Base-by-base conservation (phyloP, 2,113 vertebrate genomes). In the Plecturocebus donacophilus region DNA sequence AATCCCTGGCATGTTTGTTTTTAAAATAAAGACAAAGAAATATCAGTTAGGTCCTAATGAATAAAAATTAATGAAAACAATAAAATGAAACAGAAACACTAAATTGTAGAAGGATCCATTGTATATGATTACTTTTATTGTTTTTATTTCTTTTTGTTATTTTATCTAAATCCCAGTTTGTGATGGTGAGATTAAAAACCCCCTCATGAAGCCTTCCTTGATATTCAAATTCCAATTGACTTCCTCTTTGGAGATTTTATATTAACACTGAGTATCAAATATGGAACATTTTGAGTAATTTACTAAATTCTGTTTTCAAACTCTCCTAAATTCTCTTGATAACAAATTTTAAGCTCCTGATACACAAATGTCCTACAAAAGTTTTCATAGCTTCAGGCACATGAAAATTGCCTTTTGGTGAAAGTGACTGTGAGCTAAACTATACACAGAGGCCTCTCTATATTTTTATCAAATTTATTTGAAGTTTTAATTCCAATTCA, bases 401-500 rank as follows among this genome's bases (percentile, higher is more conserved):
- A 30, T 20, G 40, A 87, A 89, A 70, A 75, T 77, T 49, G 73
- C 1, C n/a, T 68, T 83, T 84, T 52, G 7, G 80, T 87, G 96
- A 66, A 96, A 89, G 79, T 73, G 16, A 91, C 30, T 82, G 80
- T 71, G 88, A 91, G 64, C 4, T 96, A 92, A 82, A 86, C 17
- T 80, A 35, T 10, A 45, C 14, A 40, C 2, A 90, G 61, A 87
- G 45, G 2, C 6, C 1, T 90, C 42, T 97, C 49, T 85, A 38
- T 81, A 73, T 73, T 91, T 90, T 68, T 87, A 93, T 56, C 73
- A 94, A 91, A 54, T 66, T 75, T 12, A 92, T 75, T 97, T 93
- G 61, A 77, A 97, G 66, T 93, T 96, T 95, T 94, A 47, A 93
- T 96, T 96, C 42, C 45, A 93, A 35, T 91, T 96, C 80, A 87